phyloP scores from a whole-genome alignment of 2,888 invertebrate species.

The Dolichomitus sp. region DNA sequence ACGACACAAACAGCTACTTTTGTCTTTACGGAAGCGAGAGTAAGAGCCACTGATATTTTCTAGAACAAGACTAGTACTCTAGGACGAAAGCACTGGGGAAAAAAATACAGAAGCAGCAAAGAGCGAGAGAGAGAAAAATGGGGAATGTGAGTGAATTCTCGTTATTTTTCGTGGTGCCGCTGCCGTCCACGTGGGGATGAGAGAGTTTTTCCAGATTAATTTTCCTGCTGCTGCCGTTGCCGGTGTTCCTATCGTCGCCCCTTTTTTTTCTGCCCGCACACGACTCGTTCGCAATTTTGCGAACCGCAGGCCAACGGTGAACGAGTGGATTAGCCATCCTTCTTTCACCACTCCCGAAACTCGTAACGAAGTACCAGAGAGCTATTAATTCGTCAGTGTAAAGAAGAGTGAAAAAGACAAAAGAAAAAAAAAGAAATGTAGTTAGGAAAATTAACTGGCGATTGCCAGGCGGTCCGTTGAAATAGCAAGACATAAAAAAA shows the following conservation, averaged over 20 bases:
- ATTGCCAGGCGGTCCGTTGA: background rate
- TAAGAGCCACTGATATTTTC: slow-evolving; percentile 13
- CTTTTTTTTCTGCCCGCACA: background rate
- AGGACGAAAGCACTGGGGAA: slow-evolving; percentile 19
- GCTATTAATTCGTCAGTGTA: slow-evolving; percentile 47
- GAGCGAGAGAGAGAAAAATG: slow-evolving; percentile 23
- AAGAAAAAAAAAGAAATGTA: background rate
- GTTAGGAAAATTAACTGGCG: slow-evolving; percentile 17
- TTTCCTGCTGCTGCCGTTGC: slow-evolving; percentile 25
- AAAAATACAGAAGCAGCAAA: slow-evolving; percentile 6
- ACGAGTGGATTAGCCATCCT: slow-evolving; percentile 25
- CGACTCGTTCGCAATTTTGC: slow-evolving; percentile 47
- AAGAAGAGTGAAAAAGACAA: slow-evolving; percentile 10
- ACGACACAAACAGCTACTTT: slow-evolving; percentile 41
- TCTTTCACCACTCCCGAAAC: slow-evolving; percentile 29
- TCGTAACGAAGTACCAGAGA: slow-evolving; percentile 39
- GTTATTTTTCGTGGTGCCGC: slow-evolving; percentile 50
- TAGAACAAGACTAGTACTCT: slow-evolving; percentile 14
- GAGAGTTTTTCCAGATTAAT: slow-evolving; percentile 51
- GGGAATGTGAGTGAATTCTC: slow-evolving; percentile 32
- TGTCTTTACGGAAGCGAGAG: slow-evolving; percentile 39
- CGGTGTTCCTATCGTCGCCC: background rate
- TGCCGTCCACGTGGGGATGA: slow-evolving; percentile 30
- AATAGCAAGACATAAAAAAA: slow-evolving; percentile 12
- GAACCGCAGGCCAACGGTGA: slow-evolving; percentile 35